Conservation (phyloP, 2,113 vertebrate genomes). For the Garra rufa region DNA sequence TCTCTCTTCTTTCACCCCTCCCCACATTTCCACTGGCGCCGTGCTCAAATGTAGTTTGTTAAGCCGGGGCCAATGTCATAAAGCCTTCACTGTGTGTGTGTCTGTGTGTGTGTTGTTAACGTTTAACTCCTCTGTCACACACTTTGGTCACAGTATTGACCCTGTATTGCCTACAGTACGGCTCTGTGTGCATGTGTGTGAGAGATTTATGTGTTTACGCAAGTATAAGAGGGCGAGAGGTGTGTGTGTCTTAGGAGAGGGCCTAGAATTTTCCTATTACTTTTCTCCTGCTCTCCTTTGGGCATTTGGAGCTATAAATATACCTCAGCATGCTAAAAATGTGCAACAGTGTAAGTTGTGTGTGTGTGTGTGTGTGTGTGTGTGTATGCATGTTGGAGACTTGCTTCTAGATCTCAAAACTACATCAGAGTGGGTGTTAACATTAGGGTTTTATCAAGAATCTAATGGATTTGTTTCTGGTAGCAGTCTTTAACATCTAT, state of each 20-base stretch:
- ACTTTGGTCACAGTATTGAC: slow-evolving; percentile 65
- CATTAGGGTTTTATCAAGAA: not conserved
- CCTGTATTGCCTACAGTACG: slow-evolving; percentile 57
- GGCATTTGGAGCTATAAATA: slow-evolving; percentile 68
- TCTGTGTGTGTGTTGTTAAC: slow-evolving; percentile 56
- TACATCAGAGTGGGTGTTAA: slow-evolving; percentile 37
- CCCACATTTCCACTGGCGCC: slow-evolving; percentile 63
- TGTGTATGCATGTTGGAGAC: slow-evolving; percentile 50
- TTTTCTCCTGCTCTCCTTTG: slow-evolving; percentile 60
- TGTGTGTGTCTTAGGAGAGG: slow-evolving; percentile 48
- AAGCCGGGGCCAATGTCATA: slow-evolving; percentile 58
- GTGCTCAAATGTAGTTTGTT: slow-evolving; percentile 66
- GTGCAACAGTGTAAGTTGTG: slow-evolving; percentile 59
- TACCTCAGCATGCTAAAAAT: slow-evolving; percentile 65
- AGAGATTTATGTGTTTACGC: slow-evolving; percentile 47
- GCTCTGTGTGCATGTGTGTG: slow-evolving; percentile 59
- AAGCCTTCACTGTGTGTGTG: slow-evolving; percentile 54
- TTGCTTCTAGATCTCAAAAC: slow-evolving; percentile 59
- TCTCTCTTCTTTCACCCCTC: not conserved
- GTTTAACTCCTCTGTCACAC: slow-evolving; percentile 66
- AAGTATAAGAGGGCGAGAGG: not conserved
- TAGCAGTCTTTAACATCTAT: not conserved
- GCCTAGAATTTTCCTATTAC: slow-evolving; percentile 61
- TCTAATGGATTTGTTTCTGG: not conserved
- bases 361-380: slow-evolving; percentile 26